phyloP scores from a whole-genome alignment of 1,140 invertebrate genomes.

The Gryon sp. region DNA sequence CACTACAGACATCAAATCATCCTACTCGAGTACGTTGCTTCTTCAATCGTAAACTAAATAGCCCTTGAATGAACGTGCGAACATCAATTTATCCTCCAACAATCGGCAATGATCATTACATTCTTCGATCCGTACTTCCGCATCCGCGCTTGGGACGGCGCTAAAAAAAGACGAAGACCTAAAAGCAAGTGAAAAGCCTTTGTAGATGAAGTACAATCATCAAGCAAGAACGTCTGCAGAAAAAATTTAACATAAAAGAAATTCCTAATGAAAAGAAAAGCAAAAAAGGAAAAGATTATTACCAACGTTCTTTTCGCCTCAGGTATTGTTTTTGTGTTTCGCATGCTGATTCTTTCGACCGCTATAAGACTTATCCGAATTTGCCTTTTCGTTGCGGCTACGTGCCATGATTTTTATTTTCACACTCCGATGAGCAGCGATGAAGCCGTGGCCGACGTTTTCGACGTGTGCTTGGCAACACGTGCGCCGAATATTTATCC shows the following conservation, averaged over 20 bases:
- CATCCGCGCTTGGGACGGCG: slow-evolving; percentile 41
- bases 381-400: slow-evolving; percentile 32
- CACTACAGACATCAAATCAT: too few relatives aligned
- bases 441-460: slow-evolving; percentile 26
- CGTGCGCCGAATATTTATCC: slow-evolving; percentile 54
- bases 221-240: slow-evolving; percentile 16
- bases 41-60: slow-evolving; percentile 52
- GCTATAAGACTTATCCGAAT: slow-evolving; percentile 25
- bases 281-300: slow-evolving; percentile 11
- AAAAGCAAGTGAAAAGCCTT: slow-evolving; percentile 40
- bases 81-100: slow-evolving; percentile 43
- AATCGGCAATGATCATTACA: slow-evolving; percentile 56
- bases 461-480: slow-evolving; percentile 49
- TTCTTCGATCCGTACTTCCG: slow-evolving; percentile 58
- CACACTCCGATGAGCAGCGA: slow-evolving; percentile 36
- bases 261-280: slow-evolving; percentile 34
- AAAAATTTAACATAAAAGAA: slow-evolving; percentile 25
- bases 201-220: slow-evolving; percentile 27
- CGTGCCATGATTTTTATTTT: slow-evolving; percentile 40
- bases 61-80: slow-evolving; percentile 59
- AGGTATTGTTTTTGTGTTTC: slow-evolving; percentile 29
- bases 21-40: too few relatives aligned
- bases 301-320: neutral
- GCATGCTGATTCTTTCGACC: slow-evolving; percentile 9
- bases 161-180: slow-evolving; percentile 40